Percentiles rank a stretch among this genome's conserved stretches.
Evolutionary conservation across 2,113 vertebrate species (phyloP).

Genomic region (Mystacornis crossleyi): DNA sequence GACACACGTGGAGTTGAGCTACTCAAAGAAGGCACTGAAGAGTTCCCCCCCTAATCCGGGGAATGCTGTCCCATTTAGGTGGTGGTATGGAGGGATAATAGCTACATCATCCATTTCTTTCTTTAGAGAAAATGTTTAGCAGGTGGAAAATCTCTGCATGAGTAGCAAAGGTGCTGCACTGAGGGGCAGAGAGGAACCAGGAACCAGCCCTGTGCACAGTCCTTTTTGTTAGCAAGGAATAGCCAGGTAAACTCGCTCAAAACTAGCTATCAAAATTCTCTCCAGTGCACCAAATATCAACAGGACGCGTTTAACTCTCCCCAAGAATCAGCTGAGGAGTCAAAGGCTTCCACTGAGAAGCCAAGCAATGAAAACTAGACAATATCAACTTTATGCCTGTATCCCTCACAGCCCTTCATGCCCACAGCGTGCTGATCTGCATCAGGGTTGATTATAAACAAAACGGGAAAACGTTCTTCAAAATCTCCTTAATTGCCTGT

Average conservation of each 20-base stretch:
- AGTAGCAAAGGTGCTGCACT: neutral
- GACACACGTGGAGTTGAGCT: fast-evolving
- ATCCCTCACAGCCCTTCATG: neutral
- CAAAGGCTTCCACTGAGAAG: neutral
- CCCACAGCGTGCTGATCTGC: neutral
- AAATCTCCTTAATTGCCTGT: neutral
- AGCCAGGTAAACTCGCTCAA: neutral
- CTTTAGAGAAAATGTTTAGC: fast-evolving
- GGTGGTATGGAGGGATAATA: neutral
- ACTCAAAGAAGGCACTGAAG: neutral
- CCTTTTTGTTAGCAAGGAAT: neutral
- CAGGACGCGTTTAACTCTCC: neutral
- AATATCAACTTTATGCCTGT: neutral
- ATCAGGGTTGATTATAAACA: fast-evolving
- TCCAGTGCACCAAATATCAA: neutral
- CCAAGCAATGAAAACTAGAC: neutral
- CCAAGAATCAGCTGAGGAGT: neutral
- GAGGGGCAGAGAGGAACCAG: neutral
- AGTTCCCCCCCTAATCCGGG: neutral
- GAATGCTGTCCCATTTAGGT: neutral
- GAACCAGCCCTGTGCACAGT: neutral
- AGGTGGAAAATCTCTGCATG: neutral
- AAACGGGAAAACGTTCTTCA: neutral
- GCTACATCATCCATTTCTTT: neutral
- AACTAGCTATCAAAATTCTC: neutral